Evolutionary conservation across 1,140 invertebrate species (phyloP).

Genomic region (Heliconius melpomene): DNA sequence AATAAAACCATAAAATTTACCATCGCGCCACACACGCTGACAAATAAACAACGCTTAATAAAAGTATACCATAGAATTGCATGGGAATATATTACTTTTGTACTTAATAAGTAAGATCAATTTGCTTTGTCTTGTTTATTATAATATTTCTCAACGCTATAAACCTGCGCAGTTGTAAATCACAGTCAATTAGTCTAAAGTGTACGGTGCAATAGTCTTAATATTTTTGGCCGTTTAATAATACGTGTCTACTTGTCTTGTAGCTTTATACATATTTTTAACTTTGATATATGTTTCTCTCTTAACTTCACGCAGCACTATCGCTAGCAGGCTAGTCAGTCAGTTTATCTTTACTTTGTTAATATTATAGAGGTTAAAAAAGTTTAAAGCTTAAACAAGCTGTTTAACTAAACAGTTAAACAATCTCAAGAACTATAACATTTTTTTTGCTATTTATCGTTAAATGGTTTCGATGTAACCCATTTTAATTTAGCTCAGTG

Average conservation of each 20-base stretch:
- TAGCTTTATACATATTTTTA: neutral
- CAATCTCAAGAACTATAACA: too few relatives aligned
- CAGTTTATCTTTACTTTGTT: too few relatives aligned
- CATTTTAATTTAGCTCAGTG: too few relatives aligned
- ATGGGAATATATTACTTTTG: conserved; percentile 31
- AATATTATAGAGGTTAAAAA: too few relatives aligned
- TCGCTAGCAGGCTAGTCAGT: too few relatives aligned
- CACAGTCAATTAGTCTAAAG: conserved; percentile 63
- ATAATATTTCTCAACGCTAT: conserved; percentile 45
- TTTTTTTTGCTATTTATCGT: too few relatives aligned
- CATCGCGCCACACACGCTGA: conserved; percentile 57
- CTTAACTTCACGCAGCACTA: too few relatives aligned
- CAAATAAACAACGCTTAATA: conserved; percentile 52
- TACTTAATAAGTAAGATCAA: conserved; percentile 28
- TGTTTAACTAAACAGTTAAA: too few relatives aligned
- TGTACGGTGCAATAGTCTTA: conserved; percentile 44
- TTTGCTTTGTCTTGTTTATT: conserved; percentile 33
- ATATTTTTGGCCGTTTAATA: conserved; percentile 57
- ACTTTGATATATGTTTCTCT: too few relatives aligned
- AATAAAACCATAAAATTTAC: conserved; percentile 41
- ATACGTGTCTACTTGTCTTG: conserved; percentile 32
- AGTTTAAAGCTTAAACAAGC: too few relatives aligned
- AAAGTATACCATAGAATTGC: neutral
- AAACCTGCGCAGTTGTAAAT: conserved; percentile 65
- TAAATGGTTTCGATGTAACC: too few relatives aligned